Base-by-base conservation (phyloP, 2,888 invertebrate species). In the Sesia apiformis region DNA sequence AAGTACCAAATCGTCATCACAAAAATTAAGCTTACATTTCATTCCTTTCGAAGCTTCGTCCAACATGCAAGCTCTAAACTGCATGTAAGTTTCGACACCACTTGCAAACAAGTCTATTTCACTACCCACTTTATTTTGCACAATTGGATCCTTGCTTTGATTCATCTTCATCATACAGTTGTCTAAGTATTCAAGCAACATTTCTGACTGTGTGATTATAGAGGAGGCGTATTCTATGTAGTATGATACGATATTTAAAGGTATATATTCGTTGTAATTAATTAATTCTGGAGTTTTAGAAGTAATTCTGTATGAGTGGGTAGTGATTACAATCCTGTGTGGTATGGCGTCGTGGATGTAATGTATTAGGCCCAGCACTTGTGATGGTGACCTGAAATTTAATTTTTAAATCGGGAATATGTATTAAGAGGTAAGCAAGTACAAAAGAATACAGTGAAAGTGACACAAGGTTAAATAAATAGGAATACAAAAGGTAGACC, bases 261-360 rank as follows among this genome's bases (percentile, higher is more conserved):
- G 53, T 4, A 58, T 52, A 50, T 63, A 60, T 58, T 79, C 78
- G 43, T 70, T 72, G 50, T 70, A 70, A 23, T 60, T 56, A 0
- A 60, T 55, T 3, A 74, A 56, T 39, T 68, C 60, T 4, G 66
- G 60, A 8, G 57, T 59, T 60, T 71, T 75, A 0, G 76, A 59
- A 0, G 66, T 70, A 0, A 85, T 67, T 61, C 56, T 74, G 39
- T 74, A 65, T 52, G 71, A 63, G 3, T 66, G 61, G 4, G 78
- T 69, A 3, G 83, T 84, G 3, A 70, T 69, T 42, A 88, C 58
- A 3, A 85, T 63, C 58, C 76, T 71, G 5, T 76, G 62, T 1
- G 85, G 83, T 3, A 91, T 67, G 0, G 67, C 68, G 52, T 84
- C 78, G 43, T 85, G 72, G 6, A 91, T 74, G 58, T 72, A 78